Base-by-base conservation (phyloP, 2,797 vertebrate genomes). In the Sternotherus odoratus region DNA sequence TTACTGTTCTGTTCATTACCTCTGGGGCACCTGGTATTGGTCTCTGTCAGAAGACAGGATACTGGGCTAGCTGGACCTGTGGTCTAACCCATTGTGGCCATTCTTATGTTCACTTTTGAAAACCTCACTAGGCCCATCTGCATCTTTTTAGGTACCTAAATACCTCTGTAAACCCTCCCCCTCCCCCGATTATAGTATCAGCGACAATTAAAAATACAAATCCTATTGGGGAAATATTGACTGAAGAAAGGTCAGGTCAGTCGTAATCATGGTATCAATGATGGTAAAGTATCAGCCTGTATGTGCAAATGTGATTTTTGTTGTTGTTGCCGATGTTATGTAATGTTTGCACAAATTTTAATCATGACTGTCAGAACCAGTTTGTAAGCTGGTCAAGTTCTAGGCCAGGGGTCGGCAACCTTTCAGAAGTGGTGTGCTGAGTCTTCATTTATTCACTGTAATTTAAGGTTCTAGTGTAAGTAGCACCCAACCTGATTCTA, bases 141-240 rank as follows among this genome's bases (percentile, higher is more conserved):
- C 92, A 57, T 53, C 50, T n/a, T n/a, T 72, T 36, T 53, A 77
- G 77, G 77, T 94, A 72, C 82, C 84, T 78, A 88, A 92, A 89
- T 78, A 88, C n/a, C 28, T 82, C 84, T 93, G 54, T 89, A 88
- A 69, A 79, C 16, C 6, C 19, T 19, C 12, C 5, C 28, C 3
- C 23, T 5, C 13, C 84, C 66, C 60, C 69, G 77, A 36, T 88
- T 88, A 75, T 24, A 85, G 56, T 60, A 17, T 53, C 23, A 56
- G 60, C 51, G 49, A 83, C 77, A 95, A 93, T 17, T 28, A 56
- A 43, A 60, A 92, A 63, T 92, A 90, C 83, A 79, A 54, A n/a
- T 79, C 39, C 39, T 46, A 8, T 49, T 63, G 49, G 56, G 56
- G 79, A 95, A 90, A 91, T 28, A 56, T 43, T 88, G 84, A 36